phyloP scores from a whole-genome alignment of 2,113 vertebrate species.

The Lamprotornis superbus region DNA sequence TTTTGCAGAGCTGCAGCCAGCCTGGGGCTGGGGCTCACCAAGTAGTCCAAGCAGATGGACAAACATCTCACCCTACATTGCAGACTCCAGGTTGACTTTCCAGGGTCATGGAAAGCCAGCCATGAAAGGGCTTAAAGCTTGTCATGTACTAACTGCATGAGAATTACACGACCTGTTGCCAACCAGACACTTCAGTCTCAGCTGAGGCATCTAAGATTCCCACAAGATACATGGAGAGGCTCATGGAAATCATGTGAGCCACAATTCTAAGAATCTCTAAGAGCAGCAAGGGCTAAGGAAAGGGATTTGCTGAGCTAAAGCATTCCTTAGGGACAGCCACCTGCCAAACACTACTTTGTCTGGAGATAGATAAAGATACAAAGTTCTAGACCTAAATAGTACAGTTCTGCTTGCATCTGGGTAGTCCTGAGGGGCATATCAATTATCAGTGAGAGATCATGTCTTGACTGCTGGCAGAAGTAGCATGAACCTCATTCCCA shows the following conservation, averaged over 20 bases:
- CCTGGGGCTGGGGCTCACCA: neutral
- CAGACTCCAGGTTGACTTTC: neutral
- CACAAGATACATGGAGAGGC: accelerated
- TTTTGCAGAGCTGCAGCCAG: neutral
- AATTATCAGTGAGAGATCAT: neutral
- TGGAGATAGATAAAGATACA: neutral
- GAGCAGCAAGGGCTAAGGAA: neutral
- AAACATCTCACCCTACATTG: neutral
- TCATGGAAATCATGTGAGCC: neutral
- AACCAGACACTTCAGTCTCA: neutral
- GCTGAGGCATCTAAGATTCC: neutral
- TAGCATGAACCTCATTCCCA: neutral
- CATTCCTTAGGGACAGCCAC: neutral
- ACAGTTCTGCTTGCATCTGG: neutral
- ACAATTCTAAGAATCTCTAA: neutral
- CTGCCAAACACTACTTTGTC: neutral
- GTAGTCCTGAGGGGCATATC: neutral
- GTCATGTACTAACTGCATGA: neutral
- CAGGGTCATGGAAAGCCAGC: neutral
- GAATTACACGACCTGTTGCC: neutral
- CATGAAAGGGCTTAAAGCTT: neutral
- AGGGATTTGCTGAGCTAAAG: neutral
- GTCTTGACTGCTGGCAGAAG: neutral
- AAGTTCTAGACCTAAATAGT: neutral
- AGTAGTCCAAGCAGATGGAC: neutral